Base-by-base conservation (phyloP, 2,888 invertebrate species). In the Caenorhabditis wallacei region DNA sequence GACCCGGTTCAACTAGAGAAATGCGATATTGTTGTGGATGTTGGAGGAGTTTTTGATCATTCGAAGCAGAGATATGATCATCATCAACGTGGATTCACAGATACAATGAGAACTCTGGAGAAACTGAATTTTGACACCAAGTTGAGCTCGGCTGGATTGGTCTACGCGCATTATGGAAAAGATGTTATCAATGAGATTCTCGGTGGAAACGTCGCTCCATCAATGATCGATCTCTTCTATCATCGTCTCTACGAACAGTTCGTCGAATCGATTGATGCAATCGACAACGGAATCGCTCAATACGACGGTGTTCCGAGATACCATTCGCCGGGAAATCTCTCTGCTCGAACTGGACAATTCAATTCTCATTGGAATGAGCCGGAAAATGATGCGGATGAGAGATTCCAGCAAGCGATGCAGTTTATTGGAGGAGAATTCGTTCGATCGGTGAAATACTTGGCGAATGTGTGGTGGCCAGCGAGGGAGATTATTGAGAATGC, bases 11-110 rank as follows among this genome's bases (percentile, higher is more conserved):
- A 95, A 84, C 93, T 98, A 70, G 94, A 95, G 0, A 94, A 94
- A 1, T 98, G 98, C 93, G 96, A 98, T 91, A 95, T 98, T 86
- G 96, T 99, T 0, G 95, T 99, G 0, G 98, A 99, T 93, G 97
- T 98, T 4, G 98, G 98, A 2, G 95, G 95, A 0, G 94, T 94
- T 18, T 99, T 95, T 92, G 94, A 97, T 92, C 95, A 95, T 71
- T 93, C 93, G 0, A 94, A 92, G 78, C 94, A 95, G 82, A 94
- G 95, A 83, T 99, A 95, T 92, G 99, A 99, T 92, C 99, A 99
- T 92, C 99, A 99, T 92, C 98, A 99, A 93, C 93, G 93, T 69
- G 91, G 90, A 35, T 94, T 93, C 88, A 88, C 78, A 16, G 92
- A 93, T 48, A 91, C 92, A 0, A 93, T 93, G 92, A 80, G 88